These are phyloP conservation scores for Graptemys geographica DNA, from an alignment of 2,797 vertebrate genomes.

Conservation along the genomic window DNA sequence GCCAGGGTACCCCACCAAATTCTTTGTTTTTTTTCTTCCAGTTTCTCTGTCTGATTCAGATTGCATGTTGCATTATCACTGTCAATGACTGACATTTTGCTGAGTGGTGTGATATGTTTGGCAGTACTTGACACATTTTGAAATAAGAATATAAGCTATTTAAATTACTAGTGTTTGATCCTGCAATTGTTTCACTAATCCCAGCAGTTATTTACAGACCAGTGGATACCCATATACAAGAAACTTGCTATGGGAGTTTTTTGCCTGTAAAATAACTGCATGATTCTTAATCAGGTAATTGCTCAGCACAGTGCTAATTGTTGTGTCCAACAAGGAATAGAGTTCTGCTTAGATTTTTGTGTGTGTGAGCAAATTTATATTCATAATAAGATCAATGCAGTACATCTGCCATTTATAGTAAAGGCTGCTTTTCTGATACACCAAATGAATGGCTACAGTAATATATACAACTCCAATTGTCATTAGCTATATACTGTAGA, in stretches of 20 bases:
- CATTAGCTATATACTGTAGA: background rate
- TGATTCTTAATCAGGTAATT: background rate
- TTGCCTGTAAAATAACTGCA: background rate
- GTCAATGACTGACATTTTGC: background rate
- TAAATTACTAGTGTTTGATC: background rate
- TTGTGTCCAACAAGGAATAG: background rate
- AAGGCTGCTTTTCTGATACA: background rate
- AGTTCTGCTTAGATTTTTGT: background rate
- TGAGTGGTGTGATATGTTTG: background rate
- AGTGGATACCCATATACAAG: background rate
- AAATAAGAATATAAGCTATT: background rate
- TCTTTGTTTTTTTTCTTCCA: too few species aligned
- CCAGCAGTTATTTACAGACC: background rate
- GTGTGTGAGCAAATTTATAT: background rate
- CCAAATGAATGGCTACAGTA: background rate
- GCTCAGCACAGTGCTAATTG: background rate
- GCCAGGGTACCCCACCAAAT: fast-evolving
- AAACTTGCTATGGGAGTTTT: background rate
- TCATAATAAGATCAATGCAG: background rate
- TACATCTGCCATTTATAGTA: background rate
- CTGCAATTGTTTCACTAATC: background rate
- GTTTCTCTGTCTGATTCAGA: background rate
- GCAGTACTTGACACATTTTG: background rate
- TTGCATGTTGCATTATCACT: background rate
- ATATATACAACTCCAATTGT: background rate